Conservation (phyloP, 2,888 invertebrate species). For the Cylloceria caligata region DNA sequence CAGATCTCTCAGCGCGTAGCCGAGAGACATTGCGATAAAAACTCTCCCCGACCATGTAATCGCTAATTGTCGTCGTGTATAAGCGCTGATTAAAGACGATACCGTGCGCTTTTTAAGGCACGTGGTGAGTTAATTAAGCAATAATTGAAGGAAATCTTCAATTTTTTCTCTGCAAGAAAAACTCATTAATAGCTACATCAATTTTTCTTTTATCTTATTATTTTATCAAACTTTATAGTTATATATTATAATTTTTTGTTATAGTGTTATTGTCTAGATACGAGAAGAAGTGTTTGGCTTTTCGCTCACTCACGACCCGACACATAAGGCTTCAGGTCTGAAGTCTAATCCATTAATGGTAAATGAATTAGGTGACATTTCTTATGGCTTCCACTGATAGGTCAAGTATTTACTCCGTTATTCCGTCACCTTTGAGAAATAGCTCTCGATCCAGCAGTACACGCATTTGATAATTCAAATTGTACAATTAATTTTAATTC, state of each 20-base stretch:
- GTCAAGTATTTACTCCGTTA: constrained; percentile 54
- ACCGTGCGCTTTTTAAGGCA: constrained; percentile 49
- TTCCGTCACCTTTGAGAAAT: constrained; percentile 10
- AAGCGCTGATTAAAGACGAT: constrained; percentile 45
- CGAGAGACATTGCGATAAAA: constrained; percentile 12
- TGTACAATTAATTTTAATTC: not conserved
- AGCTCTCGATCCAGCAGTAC: not conserved
- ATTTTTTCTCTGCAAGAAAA: constrained; percentile 17
- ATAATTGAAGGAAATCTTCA: constrained; percentile 46
- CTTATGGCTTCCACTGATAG: constrained; percentile 65
- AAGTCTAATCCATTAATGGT: constrained; percentile 65
- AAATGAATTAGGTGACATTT: constrained; percentile 67
- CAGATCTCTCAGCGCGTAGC: constrained; percentile 25
- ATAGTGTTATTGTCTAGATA: not conserved
- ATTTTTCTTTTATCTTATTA: constrained; percentile 1
- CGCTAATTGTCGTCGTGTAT: constrained; percentile 49
- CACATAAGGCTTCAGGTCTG: constrained; percentile 62
- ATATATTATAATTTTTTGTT: not conserved
- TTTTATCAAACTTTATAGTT: not conserved
- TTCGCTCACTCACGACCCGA: constrained; percentile 24
- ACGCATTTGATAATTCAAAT: not conserved
- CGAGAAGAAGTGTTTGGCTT: not conserved
- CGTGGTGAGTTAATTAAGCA: constrained; percentile 41
- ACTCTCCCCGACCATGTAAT: constrained; percentile 21
- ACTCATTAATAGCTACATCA: constrained; percentile 37